These are phyloP conservation scores for Centroberyx gerrardi DNA, from an alignment of 2,797 vertebrate species.

Conservation along the genomic window DNA sequence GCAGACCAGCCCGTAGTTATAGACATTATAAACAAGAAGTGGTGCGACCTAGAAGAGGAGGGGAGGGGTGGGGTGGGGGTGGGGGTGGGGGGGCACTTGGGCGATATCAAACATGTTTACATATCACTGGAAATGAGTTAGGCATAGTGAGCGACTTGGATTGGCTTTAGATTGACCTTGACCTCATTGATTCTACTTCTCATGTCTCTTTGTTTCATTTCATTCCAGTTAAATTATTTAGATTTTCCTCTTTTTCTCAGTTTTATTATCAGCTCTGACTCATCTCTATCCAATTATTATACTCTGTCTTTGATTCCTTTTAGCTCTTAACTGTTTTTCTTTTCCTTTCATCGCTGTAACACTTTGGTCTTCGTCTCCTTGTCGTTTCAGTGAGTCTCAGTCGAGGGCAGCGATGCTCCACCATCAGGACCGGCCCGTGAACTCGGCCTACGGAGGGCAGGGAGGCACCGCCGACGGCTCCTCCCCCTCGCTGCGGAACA, in stretches of 20 bases:
- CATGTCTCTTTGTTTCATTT: neutral
- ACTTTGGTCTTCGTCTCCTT: constrained; percentile 25
- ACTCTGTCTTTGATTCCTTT: too few species aligned
- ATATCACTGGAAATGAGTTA: neutral
- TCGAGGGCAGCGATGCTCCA: constrained; percentile 80
- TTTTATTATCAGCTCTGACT: neutral
- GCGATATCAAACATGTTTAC: constrained; percentile 9
- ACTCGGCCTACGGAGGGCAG: constrained; percentile 62
- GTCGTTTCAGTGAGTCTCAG: constrained; percentile 77
- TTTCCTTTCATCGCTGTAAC: neutral
- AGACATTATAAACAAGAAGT: constrained; percentile 49
- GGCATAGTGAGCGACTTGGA: neutral
- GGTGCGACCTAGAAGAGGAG: neutral
- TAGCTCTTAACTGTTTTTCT: too few species aligned
- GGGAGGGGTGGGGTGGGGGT: constrained; percentile 10
- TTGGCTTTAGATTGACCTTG: neutral
- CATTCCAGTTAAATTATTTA: neutral
- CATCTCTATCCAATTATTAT: neutral
- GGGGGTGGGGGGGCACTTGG: neutral
- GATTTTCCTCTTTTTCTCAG: neutral
- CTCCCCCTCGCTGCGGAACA: constrained; percentile 68
- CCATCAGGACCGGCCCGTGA: constrained; percentile 79
- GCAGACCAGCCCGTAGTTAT: constrained; percentile 62
- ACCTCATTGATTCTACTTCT: neutral
- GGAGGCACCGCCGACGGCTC: constrained; percentile 32